Conservation (phyloP, 2,888 invertebrate genomes). For the Gasteruption jaculator region DNA sequence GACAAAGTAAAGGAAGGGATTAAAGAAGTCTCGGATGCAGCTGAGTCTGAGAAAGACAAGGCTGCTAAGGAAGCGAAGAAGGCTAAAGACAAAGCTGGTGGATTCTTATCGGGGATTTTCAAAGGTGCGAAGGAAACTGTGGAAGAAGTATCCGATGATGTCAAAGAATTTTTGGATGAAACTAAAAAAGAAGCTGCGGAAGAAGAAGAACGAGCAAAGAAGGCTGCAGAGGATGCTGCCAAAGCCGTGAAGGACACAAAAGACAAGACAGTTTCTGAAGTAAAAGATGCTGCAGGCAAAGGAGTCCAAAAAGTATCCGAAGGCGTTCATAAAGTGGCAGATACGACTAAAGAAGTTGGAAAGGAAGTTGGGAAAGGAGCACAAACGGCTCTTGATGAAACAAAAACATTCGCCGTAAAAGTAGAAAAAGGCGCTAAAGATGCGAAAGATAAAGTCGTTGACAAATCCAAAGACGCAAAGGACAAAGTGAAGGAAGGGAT, state of each 20-base stretch:
- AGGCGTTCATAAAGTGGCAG: neutral
- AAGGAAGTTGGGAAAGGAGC: conserved; percentile 12
- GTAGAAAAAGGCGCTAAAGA: conserved; percentile 6
- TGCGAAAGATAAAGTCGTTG: conserved; percentile 10
- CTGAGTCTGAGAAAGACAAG: conserved; percentile 17
- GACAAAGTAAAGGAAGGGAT: conserved; percentile 14
- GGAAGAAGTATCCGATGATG: conserved; percentile 21
- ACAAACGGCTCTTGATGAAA: conserved; percentile 5
- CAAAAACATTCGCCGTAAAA: conserved; percentile 6
- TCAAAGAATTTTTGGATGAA: conserved; percentile 39
- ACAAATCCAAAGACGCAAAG: conserved; percentile 17
- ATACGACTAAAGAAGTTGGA: conserved; percentile 9
- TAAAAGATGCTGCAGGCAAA: conserved; percentile 10
- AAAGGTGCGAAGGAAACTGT: conserved; percentile 19
- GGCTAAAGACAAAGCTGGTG: conserved; percentile 38
- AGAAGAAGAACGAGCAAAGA: conserved; percentile 26
- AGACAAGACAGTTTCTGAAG: conserved; percentile 29
- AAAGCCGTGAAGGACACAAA: conserved; percentile 35
- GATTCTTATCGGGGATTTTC: conserved; percentile 18
- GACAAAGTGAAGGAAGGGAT: conserved; percentile 16
- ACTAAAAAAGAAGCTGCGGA: conserved; percentile 15
- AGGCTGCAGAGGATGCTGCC: conserved; percentile 17
- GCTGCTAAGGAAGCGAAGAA: conserved; percentile 20
- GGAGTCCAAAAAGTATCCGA: neutral
- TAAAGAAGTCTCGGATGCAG: conserved; percentile 13